Evolutionary conservation across 2,113 vertebrate species (phyloP).

Genomic region (Tapirus terrestris): DNA sequence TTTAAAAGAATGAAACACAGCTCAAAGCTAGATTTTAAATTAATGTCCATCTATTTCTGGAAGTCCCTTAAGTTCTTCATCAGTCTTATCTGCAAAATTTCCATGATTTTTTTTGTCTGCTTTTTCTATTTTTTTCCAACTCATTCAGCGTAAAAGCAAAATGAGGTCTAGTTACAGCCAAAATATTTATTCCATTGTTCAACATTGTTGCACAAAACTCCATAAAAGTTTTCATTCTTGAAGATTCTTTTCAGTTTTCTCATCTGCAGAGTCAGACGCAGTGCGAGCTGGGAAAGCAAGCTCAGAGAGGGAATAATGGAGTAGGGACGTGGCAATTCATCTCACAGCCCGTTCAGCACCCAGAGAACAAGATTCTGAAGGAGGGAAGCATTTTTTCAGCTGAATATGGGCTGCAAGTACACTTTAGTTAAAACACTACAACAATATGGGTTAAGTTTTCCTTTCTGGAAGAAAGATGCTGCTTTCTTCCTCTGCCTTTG

Average conservation of each 20-base stretch:
- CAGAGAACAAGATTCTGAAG: neutral
- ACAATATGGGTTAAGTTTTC: neutral
- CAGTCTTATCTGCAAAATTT: neutral
- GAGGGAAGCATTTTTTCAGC: neutral
- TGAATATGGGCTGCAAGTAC: neutral
- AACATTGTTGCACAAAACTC: neutral
- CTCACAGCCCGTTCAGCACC: neutral
- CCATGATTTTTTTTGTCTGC: neutral
- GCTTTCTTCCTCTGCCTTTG: neutral
- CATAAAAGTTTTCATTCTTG: neutral
- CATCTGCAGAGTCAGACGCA: neutral
- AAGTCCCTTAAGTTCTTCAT: neutral
- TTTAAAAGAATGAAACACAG: neutral
- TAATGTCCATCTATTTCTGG: neutral
- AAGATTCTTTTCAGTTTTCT: constrained; percentile 8
- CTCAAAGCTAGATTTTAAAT: constrained; percentile 17
- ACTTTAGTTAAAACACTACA: neutral
- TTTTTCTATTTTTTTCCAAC: neutral
- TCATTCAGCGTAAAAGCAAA: constrained; percentile 5
- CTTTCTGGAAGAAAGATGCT: neutral
- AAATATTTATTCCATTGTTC: neutral
- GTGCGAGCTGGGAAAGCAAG: neutral
- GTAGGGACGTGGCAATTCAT: neutral
- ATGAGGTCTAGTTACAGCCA: neutral
- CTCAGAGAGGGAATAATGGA: neutral